Evolutionary conservation across 2,888 invertebrate species (phyloP), one percentile per base, ranked within the genome.

Genomic region (Parnassius smintheus): DNA sequence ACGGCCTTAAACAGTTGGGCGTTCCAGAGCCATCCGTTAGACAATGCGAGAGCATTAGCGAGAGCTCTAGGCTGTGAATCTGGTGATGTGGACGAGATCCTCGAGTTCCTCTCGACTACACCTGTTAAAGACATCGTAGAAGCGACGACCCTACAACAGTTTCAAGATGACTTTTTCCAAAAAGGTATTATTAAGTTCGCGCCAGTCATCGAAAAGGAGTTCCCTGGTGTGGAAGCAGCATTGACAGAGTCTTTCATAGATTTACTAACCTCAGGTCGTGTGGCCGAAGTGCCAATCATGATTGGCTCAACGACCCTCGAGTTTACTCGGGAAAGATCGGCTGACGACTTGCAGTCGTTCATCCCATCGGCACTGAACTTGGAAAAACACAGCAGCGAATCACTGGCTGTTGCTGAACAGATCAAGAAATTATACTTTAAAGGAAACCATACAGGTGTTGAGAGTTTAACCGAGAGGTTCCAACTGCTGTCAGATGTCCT

Each of bases 171-270:
- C 0, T 68, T 77, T 18, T 54, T 68, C 2, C 70, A 80, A 22
- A 67, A 66, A 2, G 70, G 61, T 0, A 25, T 50, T 0, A 74
- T 70, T 11, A 11, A 69, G 0, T 88, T 88, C 60, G 70, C 68
- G 0, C 67, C 82, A 0, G 86, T 90, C 0, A 71, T 91, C 0
- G 91, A 91, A 66, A 88, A 85, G 22, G 90, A 91, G 64, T 91
- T 90, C 53, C 81, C 82, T 0, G 83, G 79, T 0, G 85, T 87
- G 0, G 88, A 90, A 68, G 78, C 86, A 0, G 76, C 85, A 2
- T 63, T 88, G 3, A 85, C 83, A 0, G 91, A 91, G 65, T 69
- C 85, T 0, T 88, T 87, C 48, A 75, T 81, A 2, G 82, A 87
- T 45, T 50, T 88, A 1, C 55, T 91, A 0, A 86, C 83, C 2